Percentiles rank a stretch among this genome's conserved stretches.
Conservation (phyloP, 2,113 vertebrate species). For the Bufo gargarizans region DNA sequence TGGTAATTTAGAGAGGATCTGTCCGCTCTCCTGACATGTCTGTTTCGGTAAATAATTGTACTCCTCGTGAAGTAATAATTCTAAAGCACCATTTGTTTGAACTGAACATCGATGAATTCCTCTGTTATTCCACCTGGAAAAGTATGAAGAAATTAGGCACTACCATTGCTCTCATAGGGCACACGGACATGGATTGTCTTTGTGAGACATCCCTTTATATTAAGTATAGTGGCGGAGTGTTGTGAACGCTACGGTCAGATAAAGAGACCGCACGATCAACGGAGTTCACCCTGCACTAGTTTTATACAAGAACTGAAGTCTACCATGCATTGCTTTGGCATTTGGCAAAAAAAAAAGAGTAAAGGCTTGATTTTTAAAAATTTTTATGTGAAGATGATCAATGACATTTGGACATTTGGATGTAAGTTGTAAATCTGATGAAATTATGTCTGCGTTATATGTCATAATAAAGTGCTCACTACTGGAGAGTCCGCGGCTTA, state of each 20-base stretch:
- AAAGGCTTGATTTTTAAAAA: background rate
- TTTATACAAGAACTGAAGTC: background rate
- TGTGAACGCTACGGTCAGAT: background rate
- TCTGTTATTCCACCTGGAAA: background rate
- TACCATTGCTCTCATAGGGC: background rate
- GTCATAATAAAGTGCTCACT: background rate
- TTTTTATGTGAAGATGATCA: background rate
- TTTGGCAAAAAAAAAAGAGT: background rate
- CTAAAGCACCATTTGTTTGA: too few relatives aligned
- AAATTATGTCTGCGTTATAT: background rate
- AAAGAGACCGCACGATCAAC: background rate
- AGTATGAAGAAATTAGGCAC: background rate
- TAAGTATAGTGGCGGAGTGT: background rate
- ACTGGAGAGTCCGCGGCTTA: background rate
- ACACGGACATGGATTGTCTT: background rate
- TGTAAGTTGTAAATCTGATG: background rate
- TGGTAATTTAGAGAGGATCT: background rate
- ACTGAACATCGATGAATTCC: background rate
- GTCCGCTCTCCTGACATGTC: background rate
- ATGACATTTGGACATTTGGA: background rate
- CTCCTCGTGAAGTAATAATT: background rate
- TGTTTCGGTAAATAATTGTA: background rate
- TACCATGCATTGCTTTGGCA: background rate
- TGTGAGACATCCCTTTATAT: background rate
- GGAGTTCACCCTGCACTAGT: background rate